Evolutionary conservation across 2,888 invertebrate genomes (phyloP).

Genomic region (Catocala nupta): DNA sequence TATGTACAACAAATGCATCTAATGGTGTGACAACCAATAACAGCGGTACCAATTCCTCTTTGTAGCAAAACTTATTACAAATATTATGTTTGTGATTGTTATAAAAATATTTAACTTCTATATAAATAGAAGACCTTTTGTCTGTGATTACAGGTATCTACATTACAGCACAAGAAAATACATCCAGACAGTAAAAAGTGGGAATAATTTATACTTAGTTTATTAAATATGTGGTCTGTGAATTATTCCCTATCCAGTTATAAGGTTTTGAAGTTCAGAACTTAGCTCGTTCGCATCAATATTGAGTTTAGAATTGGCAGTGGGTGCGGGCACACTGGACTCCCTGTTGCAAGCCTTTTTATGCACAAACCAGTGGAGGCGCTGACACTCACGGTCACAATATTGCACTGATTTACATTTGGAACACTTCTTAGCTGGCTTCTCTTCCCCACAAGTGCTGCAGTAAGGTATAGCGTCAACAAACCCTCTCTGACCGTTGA

Average conservation of each 20-base stretch:
- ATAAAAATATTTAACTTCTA: conserved; percentile 46
- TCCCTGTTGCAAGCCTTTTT: conserved; percentile 94
- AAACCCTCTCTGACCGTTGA: conserved; percentile 96
- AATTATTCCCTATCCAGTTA: conserved; percentile 67
- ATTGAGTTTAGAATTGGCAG: conserved; percentile 62
- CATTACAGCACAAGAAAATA: conserved; percentile 47
- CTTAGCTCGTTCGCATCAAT: conserved; percentile 83
- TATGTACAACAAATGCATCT: conserved; percentile 51
- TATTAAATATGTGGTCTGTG: conserved; percentile 14
- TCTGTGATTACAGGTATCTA: conserved; percentile 41
- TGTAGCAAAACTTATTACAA: conserved; percentile 27
- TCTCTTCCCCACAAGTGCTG: conserved; percentile 95
- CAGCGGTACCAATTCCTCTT: conserved; percentile 26
- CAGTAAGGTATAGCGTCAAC: conserved; percentile 90
- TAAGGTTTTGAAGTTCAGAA: conserved; percentile 83
- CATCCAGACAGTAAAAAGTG: conserved; percentile 47
- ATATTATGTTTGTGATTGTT: conserved; percentile 40
- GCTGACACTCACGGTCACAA: conserved; percentile 97
- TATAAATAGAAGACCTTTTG: conserved; percentile 32
- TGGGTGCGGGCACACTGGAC: conserved; percentile 71
- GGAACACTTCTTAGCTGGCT: conserved; percentile 97
- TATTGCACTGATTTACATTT: conserved; percentile 98
- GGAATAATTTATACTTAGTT: conserved; percentile 44
- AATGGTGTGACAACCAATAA: conserved; percentile 35
- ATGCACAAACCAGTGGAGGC: conserved; percentile 96